phyloP scores from a whole-genome alignment of 2,797 vertebrate genomes.

The Cirrhinus molitorella region DNA sequence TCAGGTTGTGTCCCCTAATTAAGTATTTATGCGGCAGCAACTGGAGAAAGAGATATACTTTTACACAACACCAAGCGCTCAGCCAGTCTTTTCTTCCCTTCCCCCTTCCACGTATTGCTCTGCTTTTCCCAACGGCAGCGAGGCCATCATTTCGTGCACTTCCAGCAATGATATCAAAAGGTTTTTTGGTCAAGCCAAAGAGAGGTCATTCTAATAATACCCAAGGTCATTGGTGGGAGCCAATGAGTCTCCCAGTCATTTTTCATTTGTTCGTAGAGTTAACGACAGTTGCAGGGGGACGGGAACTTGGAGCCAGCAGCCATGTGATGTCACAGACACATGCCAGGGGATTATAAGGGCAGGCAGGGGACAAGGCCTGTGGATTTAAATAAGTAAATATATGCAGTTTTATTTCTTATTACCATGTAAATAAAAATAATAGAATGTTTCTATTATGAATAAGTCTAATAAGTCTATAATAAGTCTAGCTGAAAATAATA shows the following conservation, averaged over 20 bases:
- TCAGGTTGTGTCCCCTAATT: conserved; percentile 75
- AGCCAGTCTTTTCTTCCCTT: conserved; percentile 47
- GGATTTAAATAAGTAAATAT: conserved; percentile 75
- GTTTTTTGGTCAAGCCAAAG: conserved; percentile 85
- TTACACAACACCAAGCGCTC: conserved; percentile 76
- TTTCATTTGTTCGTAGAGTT: conserved; percentile 88
- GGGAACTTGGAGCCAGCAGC: conserved; percentile 83
- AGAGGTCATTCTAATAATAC: conserved; percentile 91
- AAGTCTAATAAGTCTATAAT: neutral
- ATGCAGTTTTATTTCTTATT: conserved; percentile 64
- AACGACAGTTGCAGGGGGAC: conserved; percentile 87
- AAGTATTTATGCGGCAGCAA: conserved; percentile 79
- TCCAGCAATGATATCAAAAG: conserved; percentile 85
- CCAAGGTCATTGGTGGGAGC: conserved; percentile 86
- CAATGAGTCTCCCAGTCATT: conserved; percentile 89
- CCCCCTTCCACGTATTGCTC: conserved; percentile 65
- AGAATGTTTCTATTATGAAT: neutral
- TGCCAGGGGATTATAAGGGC: conserved; percentile 88
- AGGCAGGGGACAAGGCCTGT: conserved; percentile 84
- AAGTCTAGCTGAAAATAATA: neutral
- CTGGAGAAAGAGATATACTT: conserved; percentile 73
- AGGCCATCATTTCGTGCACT: conserved; percentile 74
- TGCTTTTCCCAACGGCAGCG: conserved; percentile 68
- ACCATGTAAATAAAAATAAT: neutral
- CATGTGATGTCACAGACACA: conserved; percentile 89